Base-by-base conservation (phyloP, 2,888 invertebrate species). In the Rotaria macrura region DNA sequence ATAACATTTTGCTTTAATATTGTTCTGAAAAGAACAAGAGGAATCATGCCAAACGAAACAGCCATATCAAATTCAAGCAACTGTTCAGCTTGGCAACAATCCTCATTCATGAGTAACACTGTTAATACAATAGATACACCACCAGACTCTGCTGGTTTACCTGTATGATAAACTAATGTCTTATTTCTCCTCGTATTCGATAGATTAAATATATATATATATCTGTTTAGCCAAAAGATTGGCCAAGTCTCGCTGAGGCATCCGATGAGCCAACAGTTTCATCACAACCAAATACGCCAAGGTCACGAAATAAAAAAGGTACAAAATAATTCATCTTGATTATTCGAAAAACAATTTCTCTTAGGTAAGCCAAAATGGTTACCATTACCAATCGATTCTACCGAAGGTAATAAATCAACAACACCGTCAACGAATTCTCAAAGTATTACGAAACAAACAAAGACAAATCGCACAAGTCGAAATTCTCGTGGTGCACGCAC, bases 231-330 rank as follows among this genome's bases (percentile, higher is more conserved):
- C 65, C 79, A 40, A 79, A 79, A 43, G 79, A 79, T 43, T 79
- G 79, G 79, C 79, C 79, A 12, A 79, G 79, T 79, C 79, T 79
- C 34, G 40, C 79, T 43, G 43, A 79, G 43, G 79, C 79, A n/a
- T 43, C 79, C 23, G 43, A 79, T 79, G 79, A 79, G 43, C 40
- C 43, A n/a, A 9, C 25, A 14, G n/a, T 43, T 40, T 43, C 79
- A 25, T 79, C 79, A n/a, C 43, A 40, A 14, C 79, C 79, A 23
- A 79, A 79, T 79, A 79, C 79, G n/a, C 79, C 79, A 25, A 9
- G 43, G 43, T n/a, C 79, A 43, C 79, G 12, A 10, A 79, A 43
- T 43, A 40, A 17, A n/a, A 79, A 79, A 79, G 79, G 79, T 79
- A 79, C 0, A 25, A 74, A 34, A 74, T 40, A 74, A 57, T n/a